Evolutionary conservation across 2,113 vertebrate genomes (phyloP).

Genomic region (Pseudorectes ferrugineus): DNA sequence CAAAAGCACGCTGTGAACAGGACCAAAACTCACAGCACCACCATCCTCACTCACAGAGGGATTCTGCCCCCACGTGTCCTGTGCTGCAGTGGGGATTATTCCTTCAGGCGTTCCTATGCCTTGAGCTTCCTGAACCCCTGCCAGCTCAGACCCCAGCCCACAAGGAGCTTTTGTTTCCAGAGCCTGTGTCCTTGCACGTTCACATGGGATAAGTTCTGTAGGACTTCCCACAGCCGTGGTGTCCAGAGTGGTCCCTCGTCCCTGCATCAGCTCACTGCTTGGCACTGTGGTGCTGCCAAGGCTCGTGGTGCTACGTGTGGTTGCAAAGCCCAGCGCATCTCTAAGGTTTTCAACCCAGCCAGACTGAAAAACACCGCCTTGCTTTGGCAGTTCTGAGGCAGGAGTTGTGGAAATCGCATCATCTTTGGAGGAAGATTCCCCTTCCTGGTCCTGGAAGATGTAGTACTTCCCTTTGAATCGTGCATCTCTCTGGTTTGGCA

Average conservation of each 20-base stretch:
- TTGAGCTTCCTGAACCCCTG: background rate
- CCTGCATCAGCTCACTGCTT: fast-evolving
- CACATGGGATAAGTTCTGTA: fast-evolving
- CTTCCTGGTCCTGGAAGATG: background rate
- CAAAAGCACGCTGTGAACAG: fast-evolving
- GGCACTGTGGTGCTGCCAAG: background rate
- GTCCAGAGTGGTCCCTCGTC: background rate
- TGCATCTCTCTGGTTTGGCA: background rate
- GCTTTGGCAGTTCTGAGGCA: background rate
- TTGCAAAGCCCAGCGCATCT: background rate
- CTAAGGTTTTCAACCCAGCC: background rate
- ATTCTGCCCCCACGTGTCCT: background rate
- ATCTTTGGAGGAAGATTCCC: background rate
- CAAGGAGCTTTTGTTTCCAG: background rate
- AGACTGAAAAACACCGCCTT: background rate
- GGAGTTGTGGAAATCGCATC: background rate
- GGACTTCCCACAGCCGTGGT: background rate
- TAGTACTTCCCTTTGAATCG: slow-evolving; percentile 42
- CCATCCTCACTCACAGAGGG: fast-evolving
- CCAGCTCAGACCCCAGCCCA: background rate
- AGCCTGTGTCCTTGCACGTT: fast-evolving
- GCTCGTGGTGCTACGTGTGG: fast-evolving
- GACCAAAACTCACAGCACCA: fast-evolving
- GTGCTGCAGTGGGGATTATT: background rate
- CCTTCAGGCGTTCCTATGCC: background rate